These are phyloP conservation scores for Hemibagrus guttatus DNA, from an alignment of 2,797 vertebrate genomes.

Conservation along the genomic window DNA sequence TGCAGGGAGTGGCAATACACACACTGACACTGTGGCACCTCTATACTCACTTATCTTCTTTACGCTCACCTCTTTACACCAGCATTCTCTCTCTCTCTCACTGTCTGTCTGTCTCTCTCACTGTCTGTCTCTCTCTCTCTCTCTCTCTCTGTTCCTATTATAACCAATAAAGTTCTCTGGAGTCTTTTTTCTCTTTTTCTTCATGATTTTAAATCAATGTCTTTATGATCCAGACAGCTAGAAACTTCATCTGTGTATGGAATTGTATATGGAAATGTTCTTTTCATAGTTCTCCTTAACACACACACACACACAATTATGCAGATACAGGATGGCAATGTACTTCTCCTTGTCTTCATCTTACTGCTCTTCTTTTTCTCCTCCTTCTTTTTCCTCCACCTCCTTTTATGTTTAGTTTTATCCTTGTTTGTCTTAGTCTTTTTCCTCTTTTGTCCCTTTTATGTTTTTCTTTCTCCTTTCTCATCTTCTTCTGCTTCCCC, in stretches of 20 bases:
- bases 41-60: constrained; percentile 44
- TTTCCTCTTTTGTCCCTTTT: too few species aligned
- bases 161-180: not conserved
- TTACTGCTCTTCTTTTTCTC: not conserved
- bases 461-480: too few species aligned
- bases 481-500: not conserved
- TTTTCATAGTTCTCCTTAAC: not conserved
- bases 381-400: not conserved
- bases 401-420: not conserved
- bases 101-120: not conserved
- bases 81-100: not conserved
- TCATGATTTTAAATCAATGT: not conserved
- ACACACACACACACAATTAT: too few species aligned
- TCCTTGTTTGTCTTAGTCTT: not conserved
- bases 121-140: not conserved
- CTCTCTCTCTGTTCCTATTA: too few species aligned
- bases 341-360: not conserved
- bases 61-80: constrained; percentile 10
- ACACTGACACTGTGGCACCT: constrained; percentile 44
- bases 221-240: not conserved
- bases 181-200: not conserved
- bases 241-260: not conserved
- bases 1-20: constrained; percentile 63
- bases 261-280: not conserved
- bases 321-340: not conserved